Evolutionary conservation across 2,797 vertebrate species (phyloP).

Genomic region (Petrocephalus sullivani): DNA sequence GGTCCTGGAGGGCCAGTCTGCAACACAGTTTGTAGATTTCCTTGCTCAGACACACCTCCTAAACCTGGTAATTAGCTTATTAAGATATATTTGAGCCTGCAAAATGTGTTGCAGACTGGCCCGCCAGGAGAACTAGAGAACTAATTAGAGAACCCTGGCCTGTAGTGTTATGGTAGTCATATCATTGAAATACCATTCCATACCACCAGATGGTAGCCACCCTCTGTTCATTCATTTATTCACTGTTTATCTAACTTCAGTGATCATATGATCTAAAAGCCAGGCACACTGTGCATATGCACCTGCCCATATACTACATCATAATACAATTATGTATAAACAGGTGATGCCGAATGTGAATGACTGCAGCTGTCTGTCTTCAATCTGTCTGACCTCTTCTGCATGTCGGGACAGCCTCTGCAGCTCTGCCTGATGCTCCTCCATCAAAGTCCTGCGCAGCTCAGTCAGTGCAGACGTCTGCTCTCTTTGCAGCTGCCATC

Average conservation of each 20-base stretch:
- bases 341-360: background rate
- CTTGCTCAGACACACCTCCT: background rate
- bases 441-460: conserved; percentile 46
- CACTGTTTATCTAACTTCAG: background rate
- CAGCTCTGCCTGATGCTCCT: conserved; percentile 54
- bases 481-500: conserved; percentile 44
- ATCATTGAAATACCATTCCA: background rate
- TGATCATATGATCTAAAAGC: background rate
- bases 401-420: conserved; percentile 38
- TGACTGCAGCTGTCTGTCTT: background rate
- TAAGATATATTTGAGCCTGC: background rate
- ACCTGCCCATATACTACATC: background rate
- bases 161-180: background rate
- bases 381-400: conserved; percentile 36
- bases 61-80: background rate
- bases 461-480: conserved; percentile 46
- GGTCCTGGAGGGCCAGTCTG: background rate
- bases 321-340: background rate
- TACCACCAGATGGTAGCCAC: background rate
- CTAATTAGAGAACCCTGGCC: background rate
- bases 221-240: background rate
- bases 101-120: background rate
- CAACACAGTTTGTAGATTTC: background rate
- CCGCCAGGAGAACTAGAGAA: background rate
- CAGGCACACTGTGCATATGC: background rate